Conservation (phyloP, 2,113 vertebrate genomes). For the Leptobrachium ailaonicum region DNA sequence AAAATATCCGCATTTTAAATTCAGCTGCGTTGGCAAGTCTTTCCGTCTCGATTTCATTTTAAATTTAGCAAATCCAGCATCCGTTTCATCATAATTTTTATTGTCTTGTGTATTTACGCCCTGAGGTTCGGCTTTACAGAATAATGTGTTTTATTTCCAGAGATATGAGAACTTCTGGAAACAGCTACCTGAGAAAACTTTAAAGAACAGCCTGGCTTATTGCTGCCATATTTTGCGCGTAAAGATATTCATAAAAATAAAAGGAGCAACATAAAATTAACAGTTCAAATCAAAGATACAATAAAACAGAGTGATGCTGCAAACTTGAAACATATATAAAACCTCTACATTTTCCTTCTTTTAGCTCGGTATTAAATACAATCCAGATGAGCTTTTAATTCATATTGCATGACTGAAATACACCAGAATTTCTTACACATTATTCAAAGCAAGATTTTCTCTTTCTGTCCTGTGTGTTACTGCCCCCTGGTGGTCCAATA, state of each 20-base stretch:
- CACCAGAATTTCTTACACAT: background rate
- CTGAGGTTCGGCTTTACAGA: too few relatives aligned
- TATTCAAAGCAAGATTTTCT: background rate
- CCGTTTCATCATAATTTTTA: too few relatives aligned
- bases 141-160: too few relatives aligned
- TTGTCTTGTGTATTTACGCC: background rate
- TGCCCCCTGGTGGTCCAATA: conserved; percentile 28
- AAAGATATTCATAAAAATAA: conserved; percentile 49
- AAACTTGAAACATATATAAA: conserved; percentile 44
- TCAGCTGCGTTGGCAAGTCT: too few relatives aligned
- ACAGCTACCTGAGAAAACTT: conserved; percentile 33
- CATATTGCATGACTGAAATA: conserved; percentile 34
- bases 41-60: too few relatives aligned
- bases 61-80: too few relatives aligned
- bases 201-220: conserved; percentile 32
- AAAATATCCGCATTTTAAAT: too few relatives aligned
- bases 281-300: conserved; percentile 47
- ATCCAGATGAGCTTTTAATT: conserved; percentile 36
- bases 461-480: conserved; percentile 9
- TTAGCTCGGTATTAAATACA: conserved; percentile 42
- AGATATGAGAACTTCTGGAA: background rate
- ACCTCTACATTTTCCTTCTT: conserved; percentile 26
- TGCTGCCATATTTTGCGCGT: conserved; percentile 33
- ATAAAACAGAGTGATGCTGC: conserved; percentile 44
- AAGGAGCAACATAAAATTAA: conserved; percentile 45